phyloP scores from a whole-genome alignment of 2,888 invertebrate genomes.

The Agrotis clavis region DNA sequence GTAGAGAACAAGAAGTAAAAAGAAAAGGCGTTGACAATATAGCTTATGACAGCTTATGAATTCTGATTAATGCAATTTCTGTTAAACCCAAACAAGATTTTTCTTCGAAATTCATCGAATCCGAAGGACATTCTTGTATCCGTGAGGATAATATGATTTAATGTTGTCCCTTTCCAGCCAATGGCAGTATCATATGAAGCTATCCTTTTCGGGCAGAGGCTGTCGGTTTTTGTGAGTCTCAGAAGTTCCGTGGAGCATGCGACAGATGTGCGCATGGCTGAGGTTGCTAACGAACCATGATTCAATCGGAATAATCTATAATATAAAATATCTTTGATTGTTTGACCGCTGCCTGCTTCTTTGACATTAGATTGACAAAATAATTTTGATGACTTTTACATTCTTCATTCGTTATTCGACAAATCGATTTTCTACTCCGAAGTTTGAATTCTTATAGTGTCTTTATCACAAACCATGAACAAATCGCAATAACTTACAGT shows the following conservation, averaged over 20 bases:
- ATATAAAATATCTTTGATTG: slow-evolving; percentile 82
- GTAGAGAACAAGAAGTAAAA: slow-evolving; percentile 21
- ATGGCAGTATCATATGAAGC: slow-evolving; percentile 65
- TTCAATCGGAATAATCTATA: slow-evolving; percentile 89
- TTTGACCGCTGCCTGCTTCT: slow-evolving; percentile 82
- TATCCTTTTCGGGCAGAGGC: slow-evolving; percentile 78
- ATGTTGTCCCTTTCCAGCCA: slow-evolving; percentile 73
- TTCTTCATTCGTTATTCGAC: slow-evolving; percentile 22
- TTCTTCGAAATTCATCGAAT: slow-evolving; percentile 79
- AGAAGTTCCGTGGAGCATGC: slow-evolving; percentile 87
- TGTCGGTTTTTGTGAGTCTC: slow-evolving; percentile 88
- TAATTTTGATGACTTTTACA: slow-evolving; percentile 53
- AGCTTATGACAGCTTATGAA: slow-evolving; percentile 72
- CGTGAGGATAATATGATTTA: slow-evolving; percentile 78
- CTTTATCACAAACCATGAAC: slow-evolving; percentile 26
- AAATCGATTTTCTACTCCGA: slow-evolving; percentile 13
- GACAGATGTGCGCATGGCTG: slow-evolving; percentile 90
- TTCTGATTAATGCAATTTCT: slow-evolving; percentile 71
- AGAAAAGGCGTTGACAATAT: slow-evolving; percentile 63
- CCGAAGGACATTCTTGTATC: slow-evolving; percentile 78
- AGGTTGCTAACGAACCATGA: slow-evolving; percentile 88
- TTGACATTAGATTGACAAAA: slow-evolving; percentile 69
- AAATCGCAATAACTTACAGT: slow-evolving; percentile 41
- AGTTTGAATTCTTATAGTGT: slow-evolving; percentile 3
- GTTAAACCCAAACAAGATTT: slow-evolving; percentile 66